A percentile compares a stretch with the other conserved stretches of the same genome.
Conservation (phyloP, 2,888 invertebrate species). For the Embidobia sp. region DNA sequence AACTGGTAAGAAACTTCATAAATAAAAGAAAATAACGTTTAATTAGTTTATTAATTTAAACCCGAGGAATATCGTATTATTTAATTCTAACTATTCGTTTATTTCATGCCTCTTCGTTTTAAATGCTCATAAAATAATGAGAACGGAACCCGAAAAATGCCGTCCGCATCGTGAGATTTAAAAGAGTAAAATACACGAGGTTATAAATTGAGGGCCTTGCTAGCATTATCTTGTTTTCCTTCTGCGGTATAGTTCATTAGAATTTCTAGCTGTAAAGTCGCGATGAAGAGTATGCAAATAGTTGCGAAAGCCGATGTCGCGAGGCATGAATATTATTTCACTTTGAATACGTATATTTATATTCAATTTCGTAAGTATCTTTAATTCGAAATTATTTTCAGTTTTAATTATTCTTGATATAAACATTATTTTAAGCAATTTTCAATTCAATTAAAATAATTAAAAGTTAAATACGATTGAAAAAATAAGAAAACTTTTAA, state of each 20-base stretch:
- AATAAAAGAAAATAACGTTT: too few relatives aligned
- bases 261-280: slow-evolving; percentile 58
- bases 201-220: slow-evolving; percentile 59
- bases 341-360: slow-evolving; percentile 23
- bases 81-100: too few relatives aligned
- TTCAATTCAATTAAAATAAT: slow-evolving; percentile 4
- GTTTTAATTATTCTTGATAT: slow-evolving; percentile 27
- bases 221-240: slow-evolving; percentile 59
- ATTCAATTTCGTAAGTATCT: slow-evolving; percentile 38
- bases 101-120: slow-evolving; percentile 36
- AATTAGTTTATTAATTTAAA: too few relatives aligned
- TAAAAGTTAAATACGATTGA: too few relatives aligned
- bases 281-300: slow-evolving; percentile 52
- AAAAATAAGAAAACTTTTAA: too few relatives aligned
- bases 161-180: slow-evolving; percentile 46
- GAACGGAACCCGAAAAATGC: slow-evolving; percentile 57
- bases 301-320: slow-evolving; percentile 49
- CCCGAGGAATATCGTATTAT: too few relatives aligned
- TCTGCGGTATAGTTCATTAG: slow-evolving; percentile 59
- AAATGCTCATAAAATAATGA: slow-evolving; percentile 50
- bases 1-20: too few relatives aligned
- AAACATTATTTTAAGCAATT: too few relatives aligned
- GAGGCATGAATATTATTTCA: slow-evolving; percentile 41
- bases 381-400: slow-evolving; percentile 17
- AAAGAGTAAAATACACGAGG: slow-evolving; percentile 60